phyloP scores from a whole-genome alignment of 2,888 invertebrate genomes.

The Erebia epiphron region DNA sequence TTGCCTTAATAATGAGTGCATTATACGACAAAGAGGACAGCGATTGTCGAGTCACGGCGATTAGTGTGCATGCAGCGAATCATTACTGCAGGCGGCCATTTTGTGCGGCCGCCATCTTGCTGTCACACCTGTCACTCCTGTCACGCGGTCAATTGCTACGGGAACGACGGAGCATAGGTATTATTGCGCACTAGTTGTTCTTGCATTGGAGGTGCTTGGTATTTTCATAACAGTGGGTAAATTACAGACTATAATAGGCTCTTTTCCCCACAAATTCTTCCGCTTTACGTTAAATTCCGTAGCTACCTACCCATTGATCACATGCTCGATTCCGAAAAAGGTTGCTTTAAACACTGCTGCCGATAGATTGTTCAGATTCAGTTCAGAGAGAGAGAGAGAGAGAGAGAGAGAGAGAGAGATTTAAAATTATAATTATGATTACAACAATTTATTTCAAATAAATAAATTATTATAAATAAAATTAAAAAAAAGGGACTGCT shows the following conservation, averaged over 20 bases:
- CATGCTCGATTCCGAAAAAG: too few species aligned
- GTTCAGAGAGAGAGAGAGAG: too few species aligned
- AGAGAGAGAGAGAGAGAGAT: too few species aligned
- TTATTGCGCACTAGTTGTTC: slow-evolving; percentile 22
- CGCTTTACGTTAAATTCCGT: background rate
- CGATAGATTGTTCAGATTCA: too few species aligned
- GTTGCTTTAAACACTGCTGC: too few species aligned
- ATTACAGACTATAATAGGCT: background rate
- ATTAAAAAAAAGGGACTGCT: too few species aligned
- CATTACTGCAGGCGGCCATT: slow-evolving; percentile 38
- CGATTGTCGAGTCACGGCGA: slow-evolving; percentile 39
- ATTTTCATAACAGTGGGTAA: background rate
- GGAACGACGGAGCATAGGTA: slow-evolving; percentile 34
- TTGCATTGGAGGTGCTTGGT: background rate
- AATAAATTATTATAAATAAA: too few species aligned
- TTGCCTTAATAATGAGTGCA: slow-evolving; percentile 19
- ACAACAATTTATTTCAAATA: too few species aligned
- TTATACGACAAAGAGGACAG: slow-evolving; percentile 29
- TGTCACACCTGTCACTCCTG: slow-evolving; percentile 32
- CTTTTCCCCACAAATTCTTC: background rate
- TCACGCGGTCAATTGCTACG: slow-evolving; percentile 38
- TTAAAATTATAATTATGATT: too few species aligned
- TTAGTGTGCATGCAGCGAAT: slow-evolving; percentile 43
- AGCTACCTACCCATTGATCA: too few species aligned
- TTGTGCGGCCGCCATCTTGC: slow-evolving; percentile 39